A percentile compares a stretch with the other conserved stretches of the same genome.
Evolutionary conservation across 2,113 vertebrate genomes (phyloP).

Genomic region (Hippolais icterina): DNA sequence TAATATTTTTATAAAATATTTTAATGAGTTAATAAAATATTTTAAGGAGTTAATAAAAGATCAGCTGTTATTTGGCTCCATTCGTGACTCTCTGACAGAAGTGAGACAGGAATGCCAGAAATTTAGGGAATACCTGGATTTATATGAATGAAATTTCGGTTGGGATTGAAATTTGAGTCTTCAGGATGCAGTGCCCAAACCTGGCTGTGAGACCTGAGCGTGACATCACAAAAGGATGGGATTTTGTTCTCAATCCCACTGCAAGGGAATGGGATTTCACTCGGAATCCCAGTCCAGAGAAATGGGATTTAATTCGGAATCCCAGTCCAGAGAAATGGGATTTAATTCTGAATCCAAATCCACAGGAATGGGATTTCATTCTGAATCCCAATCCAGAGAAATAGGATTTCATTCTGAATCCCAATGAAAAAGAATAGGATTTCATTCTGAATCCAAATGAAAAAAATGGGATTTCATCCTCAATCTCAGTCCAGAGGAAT

Average conservation of each 20-base stretch:
- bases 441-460: rapidly evolving
- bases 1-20: neutral
- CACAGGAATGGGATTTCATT: rapidly evolving
- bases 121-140: neutral
- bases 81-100: rapidly evolving
- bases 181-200: neutral
- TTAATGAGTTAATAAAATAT: neutral
- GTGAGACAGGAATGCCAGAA: neutral
- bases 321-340: rapidly evolving
- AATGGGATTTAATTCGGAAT: neutral
- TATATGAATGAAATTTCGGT: rapidly evolving
- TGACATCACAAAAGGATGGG: neutral
- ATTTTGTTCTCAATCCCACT: neutral
- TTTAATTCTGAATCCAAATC: rapidly evolving
- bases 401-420: neutral
- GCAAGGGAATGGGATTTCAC: neutral
- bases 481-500: rapidly evolving
- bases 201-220: rapidly evolving
- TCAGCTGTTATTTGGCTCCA: neutral
- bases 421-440: neutral
- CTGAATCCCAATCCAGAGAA: rapidly evolving
- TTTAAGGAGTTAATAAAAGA: neutral
- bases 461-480: rapidly evolving
- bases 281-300: rapidly evolving
- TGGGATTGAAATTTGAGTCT: neutral